These are phyloP conservation scores for Sphaerophoria rueppellii DNA, from an alignment of 2,888 invertebrate species.

Conservation along the genomic window DNA sequence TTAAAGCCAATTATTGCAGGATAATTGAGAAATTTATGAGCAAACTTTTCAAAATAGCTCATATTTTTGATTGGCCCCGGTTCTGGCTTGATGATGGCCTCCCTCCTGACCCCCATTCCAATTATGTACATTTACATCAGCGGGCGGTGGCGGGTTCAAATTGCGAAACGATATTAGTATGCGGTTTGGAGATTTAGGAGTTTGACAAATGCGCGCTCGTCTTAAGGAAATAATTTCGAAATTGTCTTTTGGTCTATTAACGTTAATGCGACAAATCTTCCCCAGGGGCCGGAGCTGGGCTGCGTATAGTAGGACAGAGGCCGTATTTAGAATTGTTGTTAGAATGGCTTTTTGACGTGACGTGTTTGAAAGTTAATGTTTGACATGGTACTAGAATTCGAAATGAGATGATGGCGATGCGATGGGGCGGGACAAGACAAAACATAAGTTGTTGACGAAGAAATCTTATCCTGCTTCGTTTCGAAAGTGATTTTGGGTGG, in stretches of 20 bases:
- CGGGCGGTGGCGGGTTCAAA: background rate
- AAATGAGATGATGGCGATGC: slow-evolving; percentile 50
- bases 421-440: background rate
- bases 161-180: slow-evolving; percentile 3
- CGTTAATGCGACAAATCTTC: slow-evolving; percentile 55
- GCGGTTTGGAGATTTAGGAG: slow-evolving; percentile 19
- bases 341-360: slow-evolving; percentile 71
- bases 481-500: slow-evolving; percentile 9
- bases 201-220: slow-evolving; percentile 9
- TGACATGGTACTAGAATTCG: slow-evolving; percentile 67
- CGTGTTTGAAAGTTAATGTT: slow-evolving; percentile 63
- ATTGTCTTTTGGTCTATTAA: slow-evolving; percentile 63
- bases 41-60: slow-evolving; percentile 59
- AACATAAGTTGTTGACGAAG: background rate
- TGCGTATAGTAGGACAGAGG: slow-evolving; percentile 13
- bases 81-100: background rate
- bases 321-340: slow-evolving; percentile 47
- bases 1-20: slow-evolving; percentile 70
- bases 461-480: slow-evolving; percentile 8
- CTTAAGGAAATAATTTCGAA: slow-evolving; percentile 60
- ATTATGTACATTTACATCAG: too few species aligned
- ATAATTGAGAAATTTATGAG: slow-evolving; percentile 72
- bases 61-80: slow-evolving; percentile 54
- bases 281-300: background rate
- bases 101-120: background rate